A percentile compares a stretch with the other conserved stretches of the same genome.
Evolutionary conservation across 2,888 invertebrate genomes (phyloP).

Genomic region (Pyralis farinalis): DNA sequence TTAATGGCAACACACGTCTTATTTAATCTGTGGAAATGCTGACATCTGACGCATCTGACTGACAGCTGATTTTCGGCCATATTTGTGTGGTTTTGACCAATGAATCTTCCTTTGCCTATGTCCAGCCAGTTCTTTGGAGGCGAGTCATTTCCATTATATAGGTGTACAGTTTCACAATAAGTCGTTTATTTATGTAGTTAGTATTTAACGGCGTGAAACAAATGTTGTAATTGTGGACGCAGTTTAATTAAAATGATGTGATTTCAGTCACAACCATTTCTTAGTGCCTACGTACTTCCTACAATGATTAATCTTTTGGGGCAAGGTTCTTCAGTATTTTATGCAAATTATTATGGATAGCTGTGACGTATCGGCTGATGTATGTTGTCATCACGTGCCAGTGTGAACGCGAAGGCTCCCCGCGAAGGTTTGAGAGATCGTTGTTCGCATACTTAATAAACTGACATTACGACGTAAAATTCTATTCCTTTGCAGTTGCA

Average conservation of each 20-base stretch:
- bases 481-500: constrained; percentile 8
- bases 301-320: constrained; percentile 67
- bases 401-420: constrained; percentile 35
- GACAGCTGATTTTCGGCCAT: constrained; percentile 24
- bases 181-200: background rate
- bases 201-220: background rate
- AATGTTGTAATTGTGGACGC: constrained; percentile 12
- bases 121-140: background rate
- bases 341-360: constrained; percentile 67
- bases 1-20: background rate
- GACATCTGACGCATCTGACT: background rate
- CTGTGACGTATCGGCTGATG: constrained; percentile 48
- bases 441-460: constrained; percentile 21
- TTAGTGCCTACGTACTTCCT: constrained; percentile 69
- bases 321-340: constrained; percentile 69
- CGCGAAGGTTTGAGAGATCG: constrained; percentile 21
- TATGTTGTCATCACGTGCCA: constrained; percentile 57
- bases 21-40: background rate
- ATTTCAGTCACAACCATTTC: constrained; percentile 57
- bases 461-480: constrained; percentile 12
- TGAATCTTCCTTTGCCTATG: constrained; percentile 4
- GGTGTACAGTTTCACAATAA: constrained; percentile 14
- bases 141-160: constrained; percentile 18
- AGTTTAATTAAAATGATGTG: constrained; percentile 33
- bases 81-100: constrained; percentile 40